These are phyloP conservation scores for Colletes latitarsis DNA, from an alignment of 1,140 invertebrate genomes.

Conservation along the genomic window DNA sequence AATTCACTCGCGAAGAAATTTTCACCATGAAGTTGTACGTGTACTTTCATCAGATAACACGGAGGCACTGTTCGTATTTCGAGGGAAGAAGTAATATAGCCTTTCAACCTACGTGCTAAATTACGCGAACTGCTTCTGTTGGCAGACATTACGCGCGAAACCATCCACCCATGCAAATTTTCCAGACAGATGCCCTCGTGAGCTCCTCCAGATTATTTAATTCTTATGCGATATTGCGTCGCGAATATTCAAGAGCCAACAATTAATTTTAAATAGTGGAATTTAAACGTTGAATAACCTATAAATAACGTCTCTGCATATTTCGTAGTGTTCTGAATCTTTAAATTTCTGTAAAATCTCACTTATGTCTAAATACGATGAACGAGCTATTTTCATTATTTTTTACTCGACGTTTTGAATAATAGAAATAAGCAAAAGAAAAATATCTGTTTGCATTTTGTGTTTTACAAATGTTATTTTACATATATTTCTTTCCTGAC, in stretches of 20 bases:
- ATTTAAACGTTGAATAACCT: too few relatives aligned
- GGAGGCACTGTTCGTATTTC: neutral
- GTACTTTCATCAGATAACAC: conserved; percentile 2
- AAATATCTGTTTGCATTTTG: too few relatives aligned
- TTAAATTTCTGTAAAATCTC: too few relatives aligned
- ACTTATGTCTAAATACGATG: too few relatives aligned
- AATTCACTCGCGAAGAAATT: conserved; percentile 32
- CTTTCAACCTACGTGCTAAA: conserved; percentile 26
- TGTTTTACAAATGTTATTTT: too few relatives aligned
- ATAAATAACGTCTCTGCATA: too few relatives aligned
- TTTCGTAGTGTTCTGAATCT: too few relatives aligned
- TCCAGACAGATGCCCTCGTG: neutral
- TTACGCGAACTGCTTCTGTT: conserved; percentile 42
- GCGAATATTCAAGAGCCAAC: neutral
- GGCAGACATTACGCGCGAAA: conserved; percentile 26
- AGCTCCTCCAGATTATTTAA: conserved; percentile 1
- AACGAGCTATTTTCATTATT: too few relatives aligned
- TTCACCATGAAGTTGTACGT: conserved; percentile 1
- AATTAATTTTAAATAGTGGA: neutral
- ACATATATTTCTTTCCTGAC: too few relatives aligned
- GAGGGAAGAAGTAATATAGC: conserved; percentile 35
- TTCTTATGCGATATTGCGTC: neutral
- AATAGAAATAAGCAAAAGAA: too few relatives aligned
- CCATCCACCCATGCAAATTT: conserved; percentile 47
- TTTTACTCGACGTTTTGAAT: too few relatives aligned